Evolutionary conservation across 2,113 vertebrate genomes (phyloP).

Genomic region (Speoplatyrhinus poulsoni): DNA sequence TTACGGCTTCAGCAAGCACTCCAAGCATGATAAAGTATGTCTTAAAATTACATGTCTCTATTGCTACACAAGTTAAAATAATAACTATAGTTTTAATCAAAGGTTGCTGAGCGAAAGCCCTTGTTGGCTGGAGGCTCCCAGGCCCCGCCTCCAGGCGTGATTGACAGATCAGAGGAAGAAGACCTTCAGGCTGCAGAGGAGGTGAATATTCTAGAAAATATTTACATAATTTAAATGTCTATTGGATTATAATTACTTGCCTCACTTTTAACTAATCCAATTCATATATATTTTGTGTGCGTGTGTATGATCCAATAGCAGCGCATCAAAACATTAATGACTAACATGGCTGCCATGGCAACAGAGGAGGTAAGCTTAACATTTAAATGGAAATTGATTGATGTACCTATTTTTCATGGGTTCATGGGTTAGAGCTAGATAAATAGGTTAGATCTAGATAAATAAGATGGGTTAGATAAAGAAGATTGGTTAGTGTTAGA

Average conservation of each 20-base stretch:
- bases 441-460: no score
- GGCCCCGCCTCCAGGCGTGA: conserved; percentile 69
- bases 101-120: conserved; percentile 83
- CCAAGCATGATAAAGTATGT: conserved; percentile 86
- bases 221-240: no score
- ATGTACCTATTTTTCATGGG: no score
- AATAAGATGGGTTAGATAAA: no score
- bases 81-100: background rate
- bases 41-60: background rate
- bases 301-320: conserved; percentile 69
- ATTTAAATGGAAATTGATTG: background rate
- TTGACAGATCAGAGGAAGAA: conserved; percentile 83
- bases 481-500: no score
- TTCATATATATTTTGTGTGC: background rate
- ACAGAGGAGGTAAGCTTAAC: conserved; percentile 82
- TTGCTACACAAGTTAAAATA: no score
- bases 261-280: no score
- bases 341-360: conserved; percentile 91
- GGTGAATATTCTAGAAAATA: conserved; percentile 59
- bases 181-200: conserved; percentile 89
- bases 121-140: conserved; percentile 62
- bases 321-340: conserved; percentile 91
- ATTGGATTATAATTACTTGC: background rate
- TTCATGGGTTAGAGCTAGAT: no score
- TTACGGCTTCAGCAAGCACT: conserved; percentile 88